Evolutionary conservation across 2,888 invertebrate genomes (phyloP).

Genomic region (Phyllotreta cruciferae): DNA sequence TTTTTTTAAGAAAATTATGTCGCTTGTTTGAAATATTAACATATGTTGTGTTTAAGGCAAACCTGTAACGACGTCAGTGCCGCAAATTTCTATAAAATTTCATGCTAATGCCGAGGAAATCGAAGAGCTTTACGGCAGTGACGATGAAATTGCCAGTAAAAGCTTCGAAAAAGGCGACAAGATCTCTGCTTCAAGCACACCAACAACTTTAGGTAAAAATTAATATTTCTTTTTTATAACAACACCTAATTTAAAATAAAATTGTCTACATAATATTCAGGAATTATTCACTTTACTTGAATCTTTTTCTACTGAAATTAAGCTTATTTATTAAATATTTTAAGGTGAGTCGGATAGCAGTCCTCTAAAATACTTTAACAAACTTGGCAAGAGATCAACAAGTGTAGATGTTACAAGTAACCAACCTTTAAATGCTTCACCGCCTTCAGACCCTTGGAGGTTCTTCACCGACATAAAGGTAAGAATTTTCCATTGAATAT

Average conservation of each 20-base stretch:
- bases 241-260: neutral
- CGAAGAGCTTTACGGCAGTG: conserved; percentile 71
- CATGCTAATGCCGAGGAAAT: conserved; percentile 80
- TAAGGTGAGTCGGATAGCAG: conserved; percentile 55
- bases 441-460: conserved; percentile 73
- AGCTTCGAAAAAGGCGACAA: conserved; percentile 35
- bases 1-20: neutral
- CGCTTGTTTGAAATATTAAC: conserved; percentile 5
- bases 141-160: conserved; percentile 60
- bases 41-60: conserved; percentile 52
- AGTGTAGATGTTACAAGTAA: conserved; percentile 64
- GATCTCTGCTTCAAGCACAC: conserved; percentile 29
- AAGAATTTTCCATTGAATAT: conserved; percentile 20
- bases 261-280: neutral
- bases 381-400: conserved; percentile 68
- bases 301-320: too few species aligned
- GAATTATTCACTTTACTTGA: too few species aligned
- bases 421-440: conserved; percentile 55
- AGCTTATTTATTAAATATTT: too few species aligned
- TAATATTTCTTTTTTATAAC: neutral
- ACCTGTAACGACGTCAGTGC: conserved; percentile 58
- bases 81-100: conserved; percentile 71
- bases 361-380: conserved; percentile 67
- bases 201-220: conserved; percentile 28
- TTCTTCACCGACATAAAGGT: conserved; percentile 72